Evolutionary conservation across 2,888 invertebrate genomes (phyloP).

Genomic region (Stenodera caucasica): DNA sequence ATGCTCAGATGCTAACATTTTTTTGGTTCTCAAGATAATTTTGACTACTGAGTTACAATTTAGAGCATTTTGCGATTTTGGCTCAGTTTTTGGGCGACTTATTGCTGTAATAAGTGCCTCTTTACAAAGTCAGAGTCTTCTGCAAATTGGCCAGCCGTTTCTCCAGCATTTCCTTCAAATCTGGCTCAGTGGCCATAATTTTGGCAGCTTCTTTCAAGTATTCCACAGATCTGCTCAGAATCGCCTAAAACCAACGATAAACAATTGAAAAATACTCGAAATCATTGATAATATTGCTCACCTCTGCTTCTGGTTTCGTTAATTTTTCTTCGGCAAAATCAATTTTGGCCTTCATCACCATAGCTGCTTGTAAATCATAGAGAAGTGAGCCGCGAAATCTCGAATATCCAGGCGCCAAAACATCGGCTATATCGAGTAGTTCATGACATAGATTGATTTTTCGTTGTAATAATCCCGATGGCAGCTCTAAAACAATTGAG

Average conservation of each 20-base stretch:
- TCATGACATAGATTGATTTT: conserved; percentile 70
- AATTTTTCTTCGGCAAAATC: conserved; percentile 59
- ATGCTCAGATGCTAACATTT: too few species aligned
- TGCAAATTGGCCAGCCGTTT: conserved; percentile 51
- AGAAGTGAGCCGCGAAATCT: conserved; percentile 66
- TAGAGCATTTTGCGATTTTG: too few species aligned
- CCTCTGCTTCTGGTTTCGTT: conserved; percentile 61
- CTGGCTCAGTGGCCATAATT: conserved; percentile 62
- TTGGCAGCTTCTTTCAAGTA: conserved; percentile 64
- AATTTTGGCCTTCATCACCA: conserved; percentile 62
- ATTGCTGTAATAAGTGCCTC: too few species aligned
- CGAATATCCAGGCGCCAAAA: conserved; percentile 67
- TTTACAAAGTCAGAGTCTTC: neutral
- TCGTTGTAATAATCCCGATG: conserved; percentile 60
- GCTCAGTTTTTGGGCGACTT: too few species aligned
- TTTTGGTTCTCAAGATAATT: too few species aligned
- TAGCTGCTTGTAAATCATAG: conserved; percentile 66
- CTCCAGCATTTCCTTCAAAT: conserved; percentile 54
- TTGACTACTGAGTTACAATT: too few species aligned
- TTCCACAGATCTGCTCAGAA: conserved; percentile 61
- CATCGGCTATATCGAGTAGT: conserved; percentile 65
- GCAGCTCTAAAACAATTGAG: too few species aligned
- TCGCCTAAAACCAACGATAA: conserved; percentile 53
- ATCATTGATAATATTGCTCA: too few species aligned
- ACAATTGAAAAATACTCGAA: neutral